These are phyloP conservation scores for Cliona cf. orientalis DNA, from an alignment of 37 sponge, comb jelly and placozoan species.

Conservation along the genomic window DNA sequence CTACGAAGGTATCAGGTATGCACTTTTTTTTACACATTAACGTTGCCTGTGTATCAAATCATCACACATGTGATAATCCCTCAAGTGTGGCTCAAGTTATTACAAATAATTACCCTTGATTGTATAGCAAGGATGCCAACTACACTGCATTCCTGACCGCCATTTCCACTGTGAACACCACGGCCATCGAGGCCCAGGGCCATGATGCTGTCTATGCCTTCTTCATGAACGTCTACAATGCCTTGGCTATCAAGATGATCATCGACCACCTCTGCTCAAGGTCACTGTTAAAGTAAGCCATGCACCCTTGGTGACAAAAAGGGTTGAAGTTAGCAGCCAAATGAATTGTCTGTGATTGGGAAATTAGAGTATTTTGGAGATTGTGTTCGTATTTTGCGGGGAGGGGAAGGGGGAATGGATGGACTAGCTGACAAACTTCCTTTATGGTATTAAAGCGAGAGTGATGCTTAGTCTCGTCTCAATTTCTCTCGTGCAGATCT, in stretches of 20 bases:
- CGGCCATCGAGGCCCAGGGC: slow-evolving; percentile 15
- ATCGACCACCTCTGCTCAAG: slow-evolving; percentile 67
- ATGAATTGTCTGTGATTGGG: background rate
- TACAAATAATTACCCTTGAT: background rate
- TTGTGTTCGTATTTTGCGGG: background rate
- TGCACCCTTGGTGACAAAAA: background rate
- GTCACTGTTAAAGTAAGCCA: slow-evolving; percentile 17
- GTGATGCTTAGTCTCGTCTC: no score
- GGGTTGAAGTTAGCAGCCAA: background rate
- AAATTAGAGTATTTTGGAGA: background rate
- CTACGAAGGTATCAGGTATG: slow-evolving; percentile 61
- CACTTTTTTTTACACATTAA: no score
- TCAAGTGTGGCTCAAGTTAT: background rate
- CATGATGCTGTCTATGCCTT: slow-evolving; percentile 63
- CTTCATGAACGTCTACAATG: slow-evolving; percentile 86
- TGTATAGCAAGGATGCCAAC: slow-evolving; percentile 43
- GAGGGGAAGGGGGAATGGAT: no score
- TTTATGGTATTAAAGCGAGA: no score
- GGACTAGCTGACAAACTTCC: no score
- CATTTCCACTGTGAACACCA: slow-evolving; percentile 36
- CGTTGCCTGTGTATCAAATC: no score
- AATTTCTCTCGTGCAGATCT: no score
- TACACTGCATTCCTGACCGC: slow-evolving; percentile 52
- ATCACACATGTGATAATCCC: no score
- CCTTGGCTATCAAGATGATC: slow-evolving; percentile 80